Percentiles rank a stretch among this genome's conserved stretches.
These are phyloP conservation scores for Tetramorium simillimum DNA, from an alignment of 1,140 invertebrate genomes.

Conservation along the genomic window DNA sequence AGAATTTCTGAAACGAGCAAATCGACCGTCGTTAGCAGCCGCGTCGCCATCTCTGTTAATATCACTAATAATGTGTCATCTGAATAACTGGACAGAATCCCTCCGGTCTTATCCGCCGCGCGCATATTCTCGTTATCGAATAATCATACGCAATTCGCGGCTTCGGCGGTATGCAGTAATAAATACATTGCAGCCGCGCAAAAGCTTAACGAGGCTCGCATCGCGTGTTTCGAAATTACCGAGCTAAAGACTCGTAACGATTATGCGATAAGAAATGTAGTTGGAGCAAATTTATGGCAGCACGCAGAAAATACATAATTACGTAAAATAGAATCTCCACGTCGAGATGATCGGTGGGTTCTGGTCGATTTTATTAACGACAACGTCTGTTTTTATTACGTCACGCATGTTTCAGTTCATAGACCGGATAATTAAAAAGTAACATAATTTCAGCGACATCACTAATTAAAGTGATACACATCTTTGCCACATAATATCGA, in stretches of 20 bases:
- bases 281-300: conserved; percentile 25
- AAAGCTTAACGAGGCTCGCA: conserved; percentile 27
- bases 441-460: not conserved
- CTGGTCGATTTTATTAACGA: not conserved
- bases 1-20: conserved; percentile 40
- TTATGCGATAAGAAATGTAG: conserved; percentile 29
- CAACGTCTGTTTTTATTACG: not conserved
- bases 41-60: not conserved
- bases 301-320: conserved; percentile 14
- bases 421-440: not conserved
- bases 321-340: not conserved
- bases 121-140: conserved; percentile 21
- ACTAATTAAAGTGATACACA: not conserved
- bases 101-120: not conserved
- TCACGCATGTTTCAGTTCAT: not conserved
- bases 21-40: not conserved
- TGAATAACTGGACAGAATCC: not conserved
- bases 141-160: conserved; percentile 5
- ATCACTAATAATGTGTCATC: conserved; percentile 44
- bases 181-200: conserved; percentile 25
- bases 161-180: not conserved
- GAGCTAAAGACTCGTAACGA: conserved; percentile 38
- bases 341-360: conserved; percentile 1
- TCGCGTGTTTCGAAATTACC: conserved; percentile 22
- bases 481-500: not conserved